These are phyloP conservation scores for Acanthoscelides obtectus DNA, from an alignment of 2,888 invertebrate genomes.

Conservation along the genomic window DNA sequence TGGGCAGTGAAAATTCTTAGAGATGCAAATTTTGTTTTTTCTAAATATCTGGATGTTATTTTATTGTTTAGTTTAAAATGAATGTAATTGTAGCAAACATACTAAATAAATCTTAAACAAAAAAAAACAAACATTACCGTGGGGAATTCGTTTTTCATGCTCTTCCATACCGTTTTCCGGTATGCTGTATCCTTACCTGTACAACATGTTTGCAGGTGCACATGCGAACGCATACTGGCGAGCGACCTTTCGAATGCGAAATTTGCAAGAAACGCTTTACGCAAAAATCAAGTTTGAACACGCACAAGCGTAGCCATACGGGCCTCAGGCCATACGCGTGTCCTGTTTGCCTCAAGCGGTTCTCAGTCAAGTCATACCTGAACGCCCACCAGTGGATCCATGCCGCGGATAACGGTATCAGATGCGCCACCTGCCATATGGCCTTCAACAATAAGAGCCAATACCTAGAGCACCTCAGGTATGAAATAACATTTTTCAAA, in stretches of 20 bases:
- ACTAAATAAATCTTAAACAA: no score
- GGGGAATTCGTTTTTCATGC: no score
- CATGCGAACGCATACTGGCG: conserved; percentile 76
- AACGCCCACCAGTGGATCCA: conserved; percentile 79
- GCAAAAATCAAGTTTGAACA: conserved; percentile 77
- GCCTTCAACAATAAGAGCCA: conserved; percentile 71
- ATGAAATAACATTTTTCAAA: no score
- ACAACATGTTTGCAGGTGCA: conserved; percentile 51
- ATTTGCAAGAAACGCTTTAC: conserved; percentile 73
- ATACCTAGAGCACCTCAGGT: conserved; percentile 67
- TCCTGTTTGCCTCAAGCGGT: conserved; percentile 74
- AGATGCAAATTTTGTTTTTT: no score
- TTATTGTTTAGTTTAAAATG: no score
- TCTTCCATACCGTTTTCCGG: no score
- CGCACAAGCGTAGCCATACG: conserved; percentile 76
- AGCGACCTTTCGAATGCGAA: conserved; percentile 70
- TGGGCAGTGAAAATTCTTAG: no score
- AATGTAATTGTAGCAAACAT: no score
- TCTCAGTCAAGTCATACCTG: conserved; percentile 77
- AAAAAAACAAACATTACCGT: no score
- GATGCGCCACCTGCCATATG: conserved; percentile 68
- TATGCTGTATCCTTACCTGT: neutral
- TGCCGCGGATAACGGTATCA: conserved; percentile 62
- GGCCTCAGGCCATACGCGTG: conserved; percentile 75
- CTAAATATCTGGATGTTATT: no score